Conservation (phyloP, 2,113 vertebrate genomes). For the Perca schrenkii region DNA sequence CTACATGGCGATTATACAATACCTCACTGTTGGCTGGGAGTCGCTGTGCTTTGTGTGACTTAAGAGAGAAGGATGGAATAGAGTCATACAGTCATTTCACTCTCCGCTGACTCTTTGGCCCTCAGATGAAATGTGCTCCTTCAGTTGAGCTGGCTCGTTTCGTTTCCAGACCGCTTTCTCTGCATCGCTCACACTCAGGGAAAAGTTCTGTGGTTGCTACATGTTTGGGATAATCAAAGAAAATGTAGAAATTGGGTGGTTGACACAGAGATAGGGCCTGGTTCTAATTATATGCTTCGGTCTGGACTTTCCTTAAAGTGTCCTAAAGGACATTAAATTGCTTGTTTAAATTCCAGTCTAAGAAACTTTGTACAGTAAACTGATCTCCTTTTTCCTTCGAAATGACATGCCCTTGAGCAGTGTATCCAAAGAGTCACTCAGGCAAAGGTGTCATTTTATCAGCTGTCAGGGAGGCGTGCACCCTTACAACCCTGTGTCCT, state of each 20-base stretch:
- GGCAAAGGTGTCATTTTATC: slow-evolving; percentile 2
- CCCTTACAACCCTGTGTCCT: background rate
- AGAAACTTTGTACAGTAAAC: background rate
- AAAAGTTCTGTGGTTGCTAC: slow-evolving; percentile 15
- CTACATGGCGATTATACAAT: slow-evolving; percentile 63
- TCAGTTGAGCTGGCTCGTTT: slow-evolving; percentile 49
- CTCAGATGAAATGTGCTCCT: slow-evolving; percentile 69
- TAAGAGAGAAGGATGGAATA: slow-evolving; percentile 76
- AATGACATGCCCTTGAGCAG: background rate
- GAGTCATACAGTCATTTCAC: slow-evolving; percentile 81
- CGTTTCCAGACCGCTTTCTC: slow-evolving; percentile 41
- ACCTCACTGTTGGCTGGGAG: slow-evolving; percentile 71
- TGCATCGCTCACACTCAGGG: slow-evolving; percentile 6
- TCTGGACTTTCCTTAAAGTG: slow-evolving; percentile 14
- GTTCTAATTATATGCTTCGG: slow-evolving; percentile 31
- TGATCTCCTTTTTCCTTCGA: background rate
- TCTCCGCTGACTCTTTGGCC: slow-evolving; percentile 77
- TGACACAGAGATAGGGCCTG: background rate
- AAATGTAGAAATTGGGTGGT: slow-evolving; percentile 21
- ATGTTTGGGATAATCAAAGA: slow-evolving; percentile 41
- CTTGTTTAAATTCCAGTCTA: slow-evolving; percentile 16
- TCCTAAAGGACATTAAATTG: background rate
- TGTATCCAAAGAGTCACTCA: background rate
- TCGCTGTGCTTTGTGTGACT: slow-evolving; percentile 73
- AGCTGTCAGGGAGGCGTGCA: background rate